phyloP scores from a whole-genome alignment of 1,140 invertebrate genomes.

The Tetramorium parvispinum region DNA sequence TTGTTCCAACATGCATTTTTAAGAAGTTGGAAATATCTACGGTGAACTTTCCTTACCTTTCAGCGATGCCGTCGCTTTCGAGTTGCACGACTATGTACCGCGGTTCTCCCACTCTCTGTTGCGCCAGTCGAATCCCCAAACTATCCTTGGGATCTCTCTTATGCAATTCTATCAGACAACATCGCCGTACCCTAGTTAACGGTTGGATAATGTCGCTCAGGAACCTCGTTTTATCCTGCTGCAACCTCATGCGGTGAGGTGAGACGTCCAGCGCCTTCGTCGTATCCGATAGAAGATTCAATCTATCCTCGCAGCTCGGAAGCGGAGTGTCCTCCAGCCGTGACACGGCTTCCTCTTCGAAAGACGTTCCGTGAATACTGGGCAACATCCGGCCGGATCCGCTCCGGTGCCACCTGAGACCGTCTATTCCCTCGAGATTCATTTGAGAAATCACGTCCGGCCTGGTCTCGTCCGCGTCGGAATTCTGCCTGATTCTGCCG shows the following conservation, averaged over 20 bases:
- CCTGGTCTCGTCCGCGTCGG: slow-evolving; percentile 14
- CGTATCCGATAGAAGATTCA: slow-evolving; percentile 1
- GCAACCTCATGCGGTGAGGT: slow-evolving; percentile 80
- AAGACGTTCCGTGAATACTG: slow-evolving; percentile 81
- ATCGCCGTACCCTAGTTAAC: slow-evolving; percentile 78
- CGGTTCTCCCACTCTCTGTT: slow-evolving; percentile 88
- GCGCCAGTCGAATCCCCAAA: slow-evolving; percentile 90
- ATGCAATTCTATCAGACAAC: slow-evolving; percentile 80
- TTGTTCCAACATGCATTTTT: background rate
- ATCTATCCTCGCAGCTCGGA: slow-evolving; percentile 60
- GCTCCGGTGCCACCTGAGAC: slow-evolving; percentile 83
- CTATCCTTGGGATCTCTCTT: slow-evolving; percentile 89
- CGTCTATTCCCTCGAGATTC: slow-evolving; percentile 73
- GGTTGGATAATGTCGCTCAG: slow-evolving; percentile 83
- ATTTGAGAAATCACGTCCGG: slow-evolving; percentile 49
- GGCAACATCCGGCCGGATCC: slow-evolving; percentile 81
- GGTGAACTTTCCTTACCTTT: slow-evolving; percentile 83
- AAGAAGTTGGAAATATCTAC: background rate
- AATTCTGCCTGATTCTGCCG: slow-evolving; percentile 53
- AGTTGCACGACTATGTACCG: slow-evolving; percentile 94
- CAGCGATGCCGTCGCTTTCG: slow-evolving; percentile 92
- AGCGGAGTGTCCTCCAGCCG: slow-evolving; percentile 55
- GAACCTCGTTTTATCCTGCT: slow-evolving; percentile 83
- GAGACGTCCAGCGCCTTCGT: slow-evolving; percentile 66
- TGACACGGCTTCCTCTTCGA: slow-evolving; percentile 61